Conservation (phyloP, 2,888 invertebrate genomes). For the Glyphotaelius pellucidus region DNA sequence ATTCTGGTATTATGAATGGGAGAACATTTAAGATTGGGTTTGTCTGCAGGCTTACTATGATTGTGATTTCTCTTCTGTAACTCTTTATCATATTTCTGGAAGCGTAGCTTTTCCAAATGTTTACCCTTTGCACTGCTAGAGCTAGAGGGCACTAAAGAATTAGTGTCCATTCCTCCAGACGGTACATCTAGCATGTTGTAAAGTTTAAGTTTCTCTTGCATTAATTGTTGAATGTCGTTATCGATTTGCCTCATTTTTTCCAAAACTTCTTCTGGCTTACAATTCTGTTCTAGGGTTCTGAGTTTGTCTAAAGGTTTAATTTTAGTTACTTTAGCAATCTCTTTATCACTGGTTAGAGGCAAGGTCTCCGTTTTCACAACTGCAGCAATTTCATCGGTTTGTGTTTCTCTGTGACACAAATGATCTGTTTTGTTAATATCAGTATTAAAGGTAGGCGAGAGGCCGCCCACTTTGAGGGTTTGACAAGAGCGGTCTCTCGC, state of each 20-base stretch:
- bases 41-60: constrained; percentile 16
- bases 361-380: constrained; percentile 8
- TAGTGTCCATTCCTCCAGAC: not conserved
- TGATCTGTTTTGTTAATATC: constrained; percentile 10
- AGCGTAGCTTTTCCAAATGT: constrained; percentile 27
- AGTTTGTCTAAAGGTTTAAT: constrained; percentile 69
- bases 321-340: constrained; percentile 69
- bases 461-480: constrained; percentile 49
- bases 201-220: constrained; percentile 78
- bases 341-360: constrained; percentile 64
- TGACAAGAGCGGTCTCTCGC: constrained; percentile 55
- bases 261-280: constrained; percentile 71
- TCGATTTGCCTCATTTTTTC: constrained; percentile 81
- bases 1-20: constrained; percentile 12
- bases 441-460: constrained; percentile 8
- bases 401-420: constrained; percentile 64
- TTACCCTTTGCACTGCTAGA: constrained; percentile 33
- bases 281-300: constrained; percentile 70
- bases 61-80: constrained; percentile 19
- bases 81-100: constrained; percentile 39
- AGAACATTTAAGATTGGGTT: not conserved
- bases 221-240: constrained; percentile 77
- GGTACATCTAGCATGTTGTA: constrained; percentile 74
- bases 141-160: constrained; percentile 3
- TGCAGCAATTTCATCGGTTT: constrained; percentile 67